phyloP scores from a whole-genome alignment of 2,888 invertebrate genomes.

The Coelogynopora nodosa region DNA sequence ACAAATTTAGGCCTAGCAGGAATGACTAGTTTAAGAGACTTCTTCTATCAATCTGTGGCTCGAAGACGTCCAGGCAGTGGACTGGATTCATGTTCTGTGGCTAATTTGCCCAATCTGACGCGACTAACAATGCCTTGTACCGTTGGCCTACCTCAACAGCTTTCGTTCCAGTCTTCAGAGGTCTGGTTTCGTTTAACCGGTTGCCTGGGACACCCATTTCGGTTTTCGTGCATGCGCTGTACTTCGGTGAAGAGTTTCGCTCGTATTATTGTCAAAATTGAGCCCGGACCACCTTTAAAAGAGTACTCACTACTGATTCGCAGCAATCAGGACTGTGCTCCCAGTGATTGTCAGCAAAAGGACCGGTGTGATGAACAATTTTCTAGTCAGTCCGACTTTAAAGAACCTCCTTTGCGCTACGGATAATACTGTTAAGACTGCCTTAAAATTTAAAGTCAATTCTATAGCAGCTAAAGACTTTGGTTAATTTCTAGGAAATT shows the following conservation, averaged over 20 bases:
- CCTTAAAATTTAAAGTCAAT: no score
- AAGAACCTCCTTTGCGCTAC: neutral
- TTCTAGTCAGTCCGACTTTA: neutral
- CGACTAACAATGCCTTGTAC: conserved; percentile 2
- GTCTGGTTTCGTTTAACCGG: neutral
- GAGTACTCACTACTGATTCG: neutral
- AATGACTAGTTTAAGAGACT: neutral
- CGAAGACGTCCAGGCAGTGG: neutral
- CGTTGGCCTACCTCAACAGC: neutral
- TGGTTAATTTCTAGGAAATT: no score
- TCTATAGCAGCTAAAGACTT: no score
- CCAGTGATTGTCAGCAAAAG: neutral
- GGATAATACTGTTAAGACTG: no score
- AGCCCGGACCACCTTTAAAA: neutral
- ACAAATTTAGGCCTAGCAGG: neutral
- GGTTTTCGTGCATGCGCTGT: neutral
- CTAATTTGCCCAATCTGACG: neutral
- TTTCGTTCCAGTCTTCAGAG: neutral
- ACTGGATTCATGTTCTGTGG: neutral
- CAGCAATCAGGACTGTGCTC: neutral
- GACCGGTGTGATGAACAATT: neutral
- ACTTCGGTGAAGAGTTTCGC: neutral
- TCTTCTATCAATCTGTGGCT: neutral
- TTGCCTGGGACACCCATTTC: neutral
- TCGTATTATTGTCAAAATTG: neutral